Conservation (phyloP, 2,113 vertebrate species). For the Pseudolaguvia tuberculata region DNA sequence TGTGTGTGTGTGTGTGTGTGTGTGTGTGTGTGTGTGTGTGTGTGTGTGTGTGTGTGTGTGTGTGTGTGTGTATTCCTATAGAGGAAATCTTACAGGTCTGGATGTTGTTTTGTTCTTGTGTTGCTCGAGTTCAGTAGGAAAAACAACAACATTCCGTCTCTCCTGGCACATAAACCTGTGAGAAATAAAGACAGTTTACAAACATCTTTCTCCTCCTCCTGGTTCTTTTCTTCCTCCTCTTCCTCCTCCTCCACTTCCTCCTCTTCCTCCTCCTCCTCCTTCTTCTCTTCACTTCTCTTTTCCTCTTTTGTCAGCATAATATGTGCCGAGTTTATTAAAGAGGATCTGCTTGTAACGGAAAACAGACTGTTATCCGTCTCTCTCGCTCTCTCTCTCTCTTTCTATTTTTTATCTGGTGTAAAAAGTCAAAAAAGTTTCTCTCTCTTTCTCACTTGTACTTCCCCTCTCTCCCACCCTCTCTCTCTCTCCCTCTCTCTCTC, state of each 20-base stretch:
- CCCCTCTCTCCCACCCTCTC: conserved; percentile 4
- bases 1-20: no score
- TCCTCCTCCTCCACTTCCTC: no score
- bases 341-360: conserved; percentile 70
- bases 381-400: conserved; percentile 22
- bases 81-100: no score
- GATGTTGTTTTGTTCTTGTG: not conserved
- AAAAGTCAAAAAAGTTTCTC: no score
- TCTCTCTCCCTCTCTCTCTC: conserved; percentile 16
- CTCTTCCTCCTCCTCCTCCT: no score
- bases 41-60: no score
- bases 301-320: conserved; percentile 71
- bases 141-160: not conserved
- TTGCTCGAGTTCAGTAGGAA: not conserved
- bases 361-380: conserved; percentile 61
- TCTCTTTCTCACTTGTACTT: conserved; percentile 28
- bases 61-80: no score
- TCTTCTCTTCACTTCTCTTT: conserved; percentile 59
- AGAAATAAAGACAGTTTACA: conserved; percentile 48
- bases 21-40: no score
- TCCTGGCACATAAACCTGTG: not conserved
- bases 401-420: conserved; percentile 16
- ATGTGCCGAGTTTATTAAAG: conserved; percentile 65
- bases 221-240: no score
- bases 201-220: conserved; percentile 61